These are phyloP conservation scores for Choristoneura fumiferana DNA, from an alignment of 1,140 invertebrate species.

Conservation along the genomic window DNA sequence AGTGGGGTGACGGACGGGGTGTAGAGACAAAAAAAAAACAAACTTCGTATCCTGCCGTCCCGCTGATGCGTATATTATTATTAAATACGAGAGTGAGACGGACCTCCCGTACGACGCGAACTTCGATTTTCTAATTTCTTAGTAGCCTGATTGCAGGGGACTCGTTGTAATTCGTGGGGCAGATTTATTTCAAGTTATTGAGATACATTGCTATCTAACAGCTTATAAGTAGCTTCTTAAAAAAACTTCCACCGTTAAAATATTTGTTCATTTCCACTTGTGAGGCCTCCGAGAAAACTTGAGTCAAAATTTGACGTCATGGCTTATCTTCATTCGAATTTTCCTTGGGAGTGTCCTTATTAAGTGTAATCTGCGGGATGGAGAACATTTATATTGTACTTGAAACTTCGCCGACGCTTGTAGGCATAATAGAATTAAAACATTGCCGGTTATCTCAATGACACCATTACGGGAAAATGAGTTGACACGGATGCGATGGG, in stretches of 20 bases:
- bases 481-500: not conserved
- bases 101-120: too few relatives aligned
- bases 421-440: constrained; percentile 13
- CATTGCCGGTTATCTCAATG: constrained; percentile 13
- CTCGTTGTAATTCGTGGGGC: not conserved
- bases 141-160: not conserved
- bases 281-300: constrained; percentile 1
- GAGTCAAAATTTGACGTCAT: constrained; percentile 5
- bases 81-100: too few relatives aligned
- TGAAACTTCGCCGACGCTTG: constrained; percentile 1
- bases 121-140: too few relatives aligned
- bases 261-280: not conserved
- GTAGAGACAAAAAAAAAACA: too few relatives aligned
- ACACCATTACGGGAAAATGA: constrained; percentile 6
- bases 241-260: not conserved
- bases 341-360: not conserved
- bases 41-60: too few relatives aligned
- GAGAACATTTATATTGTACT: constrained; percentile 14
- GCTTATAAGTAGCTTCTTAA: not conserved
- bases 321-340: constrained; percentile 9
- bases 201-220: not conserved
- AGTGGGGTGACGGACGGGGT: not conserved
- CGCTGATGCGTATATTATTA: too few relatives aligned
- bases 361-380: not conserved
- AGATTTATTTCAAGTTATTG: not conserved